Base-by-base conservation (phyloP, 2,888 invertebrate genomes). In the Pristionchus maxplancki region DNA sequence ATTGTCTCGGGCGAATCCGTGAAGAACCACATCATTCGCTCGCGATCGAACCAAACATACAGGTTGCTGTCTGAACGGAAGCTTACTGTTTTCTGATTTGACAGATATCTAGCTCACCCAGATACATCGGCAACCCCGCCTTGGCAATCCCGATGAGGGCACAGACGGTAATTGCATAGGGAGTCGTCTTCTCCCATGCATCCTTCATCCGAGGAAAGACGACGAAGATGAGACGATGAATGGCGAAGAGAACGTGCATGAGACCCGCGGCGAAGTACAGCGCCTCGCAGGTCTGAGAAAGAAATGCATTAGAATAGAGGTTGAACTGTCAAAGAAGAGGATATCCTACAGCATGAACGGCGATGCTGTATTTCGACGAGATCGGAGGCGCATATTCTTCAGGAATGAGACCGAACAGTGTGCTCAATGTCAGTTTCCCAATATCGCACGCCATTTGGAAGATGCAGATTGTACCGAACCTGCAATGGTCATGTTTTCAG, bases 191-290 rank as follows among this genome's bases (percentile, higher is more conserved):
- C n/a, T 37, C 71, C 71, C 71, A 74, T 20, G 24, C 40, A 24
- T 28, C 40, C 40, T 74, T 74, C 37, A 0, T 20, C 8, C 11
- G 24, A 20, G 71, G 71, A 20, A 74, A 40, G 0, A 74, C 71
- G 9, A 74, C 24, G 34, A 74, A 37, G 17, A 74, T 20, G 11
- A 74, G 24, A 28, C 71, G 40, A 74, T 74, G 71, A 40, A 74
- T 37, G 9, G 71, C 71, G 71, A 74, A 74, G 71, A 74, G 71
- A 40, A 74, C 71, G 71, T 71, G 71, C 64, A 64, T 64, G 28
- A 64, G 34, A 71, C 71, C n/a, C 0, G 71, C n/a, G 71, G 71
- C n/a, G 71, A 71, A 71, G 40, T 71, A 71, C 17, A 71, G 37
- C 1, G 28, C 71, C 20, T 74, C 71, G 71, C 71, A 74, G 1